Evolutionary conservation across 2,888 invertebrate species (phyloP).

Genomic region (Sepioteuthis lessoniana): DNA sequence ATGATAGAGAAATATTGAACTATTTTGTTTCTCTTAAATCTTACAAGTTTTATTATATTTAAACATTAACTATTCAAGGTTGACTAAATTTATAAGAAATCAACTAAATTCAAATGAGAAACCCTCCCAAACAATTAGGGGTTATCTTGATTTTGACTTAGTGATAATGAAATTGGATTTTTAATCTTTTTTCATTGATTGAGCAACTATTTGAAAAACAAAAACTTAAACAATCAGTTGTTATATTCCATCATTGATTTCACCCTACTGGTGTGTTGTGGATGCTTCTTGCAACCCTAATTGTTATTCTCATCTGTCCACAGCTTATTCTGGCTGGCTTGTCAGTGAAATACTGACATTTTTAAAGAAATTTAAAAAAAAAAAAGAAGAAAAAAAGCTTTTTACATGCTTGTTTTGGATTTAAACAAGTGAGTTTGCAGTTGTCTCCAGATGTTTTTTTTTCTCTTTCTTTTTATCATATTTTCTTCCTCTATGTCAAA

Average conservation of each 20-base stretch:
- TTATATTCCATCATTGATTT: not conserved
- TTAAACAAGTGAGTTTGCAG: not conserved
- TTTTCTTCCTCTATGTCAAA: not conserved
- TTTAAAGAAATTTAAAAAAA: not conserved
- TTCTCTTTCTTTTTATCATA: not conserved
- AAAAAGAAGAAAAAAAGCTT: not conserved
- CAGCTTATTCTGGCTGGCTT: not conserved
- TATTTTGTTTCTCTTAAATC: not conserved
- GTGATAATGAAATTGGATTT: too few relatives aligned
- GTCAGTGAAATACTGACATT: not conserved
- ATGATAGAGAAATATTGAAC: not conserved
- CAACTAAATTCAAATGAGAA: not conserved
- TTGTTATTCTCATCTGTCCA: slow-evolving; percentile 23
- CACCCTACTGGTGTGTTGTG: not conserved
- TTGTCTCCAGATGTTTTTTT: not conserved
- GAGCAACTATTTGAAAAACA: not conserved
- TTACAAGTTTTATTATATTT: not conserved
- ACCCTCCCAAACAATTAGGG: not conserved
- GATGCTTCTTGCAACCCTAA: not conserved
- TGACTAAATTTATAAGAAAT: not conserved
- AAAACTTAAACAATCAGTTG: not conserved
- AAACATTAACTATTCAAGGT: not conserved
- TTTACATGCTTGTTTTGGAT: not conserved
- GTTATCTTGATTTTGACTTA: not conserved
- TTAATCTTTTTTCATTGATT: too few relatives aligned